A percentile compares a stretch with the other conserved stretches of the same genome.
Conservation (phyloP, 1,140 invertebrate genomes). For the Ericerus pela region DNA sequence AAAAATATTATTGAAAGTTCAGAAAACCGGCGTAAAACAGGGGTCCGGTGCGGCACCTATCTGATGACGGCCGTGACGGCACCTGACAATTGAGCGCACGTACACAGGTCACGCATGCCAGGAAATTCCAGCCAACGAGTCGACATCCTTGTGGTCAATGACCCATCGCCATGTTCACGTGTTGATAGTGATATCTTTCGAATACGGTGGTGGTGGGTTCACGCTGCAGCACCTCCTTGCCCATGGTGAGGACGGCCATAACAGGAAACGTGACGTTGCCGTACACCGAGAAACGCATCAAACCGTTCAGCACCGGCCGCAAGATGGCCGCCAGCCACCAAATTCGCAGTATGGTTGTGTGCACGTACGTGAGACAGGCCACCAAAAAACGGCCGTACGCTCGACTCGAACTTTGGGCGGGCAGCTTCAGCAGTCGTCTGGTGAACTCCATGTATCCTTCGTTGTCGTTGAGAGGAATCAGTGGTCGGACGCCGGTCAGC, state of each 20-base stretch:
- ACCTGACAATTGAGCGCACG: too few relatives aligned
- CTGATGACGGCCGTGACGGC: too few relatives aligned
- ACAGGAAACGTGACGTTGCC: constrained; percentile 30
- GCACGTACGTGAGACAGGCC: constrained; percentile 32
- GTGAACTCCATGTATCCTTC: constrained; percentile 33
- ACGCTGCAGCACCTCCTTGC: constrained; percentile 22
- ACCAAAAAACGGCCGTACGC: constrained; percentile 31
- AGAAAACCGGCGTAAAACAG: too few relatives aligned
- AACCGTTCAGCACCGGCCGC: constrained; percentile 31
- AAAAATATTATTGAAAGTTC: too few relatives aligned
- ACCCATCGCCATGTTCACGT: too few relatives aligned
- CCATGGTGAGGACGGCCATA: constrained; percentile 29
- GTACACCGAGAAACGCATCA: constrained; percentile 32
- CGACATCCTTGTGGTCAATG: too few relatives aligned
- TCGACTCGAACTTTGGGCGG: neutral
- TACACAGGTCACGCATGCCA: too few relatives aligned
- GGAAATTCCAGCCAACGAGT: too few relatives aligned
- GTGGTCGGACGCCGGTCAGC: constrained; percentile 33
- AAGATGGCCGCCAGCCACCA: constrained; percentile 31
- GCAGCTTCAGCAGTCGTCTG: constrained; percentile 18
- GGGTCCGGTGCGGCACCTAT: too few relatives aligned
- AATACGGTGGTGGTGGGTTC: too few relatives aligned
- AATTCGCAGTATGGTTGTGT: constrained; percentile 29
- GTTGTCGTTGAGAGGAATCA: constrained; percentile 32
- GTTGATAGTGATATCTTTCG: too few relatives aligned